phyloP scores from a whole-genome alignment of 2,113 vertebrate genomes.

The Bothrops jararaca region DNA sequence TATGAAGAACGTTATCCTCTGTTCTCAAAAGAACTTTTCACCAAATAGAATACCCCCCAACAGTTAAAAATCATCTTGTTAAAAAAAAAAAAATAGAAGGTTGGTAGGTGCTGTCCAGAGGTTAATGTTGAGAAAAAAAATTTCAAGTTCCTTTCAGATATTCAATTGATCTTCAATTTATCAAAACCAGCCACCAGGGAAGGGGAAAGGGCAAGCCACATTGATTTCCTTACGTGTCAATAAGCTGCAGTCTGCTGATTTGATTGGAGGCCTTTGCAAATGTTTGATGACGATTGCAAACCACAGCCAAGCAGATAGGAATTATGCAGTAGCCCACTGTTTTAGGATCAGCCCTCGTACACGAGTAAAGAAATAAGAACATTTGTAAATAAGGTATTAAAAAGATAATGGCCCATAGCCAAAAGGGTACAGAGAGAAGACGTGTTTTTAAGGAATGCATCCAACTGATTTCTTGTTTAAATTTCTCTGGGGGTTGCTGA shows the following conservation, averaged over 20 bases:
- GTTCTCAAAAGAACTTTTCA: conserved; percentile 50
- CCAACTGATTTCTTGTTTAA: conserved; percentile 68
- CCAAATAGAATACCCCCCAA: conserved; percentile 33
- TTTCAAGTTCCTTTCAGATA: conserved; percentile 60
- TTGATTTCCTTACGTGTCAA: conserved; percentile 78
- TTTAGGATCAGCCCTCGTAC: conserved; percentile 90
- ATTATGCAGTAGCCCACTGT: conserved; percentile 94
- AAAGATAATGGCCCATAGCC: conserved; percentile 89
- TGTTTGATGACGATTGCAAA: conserved; percentile 88
- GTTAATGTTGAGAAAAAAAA: conserved; percentile 56
- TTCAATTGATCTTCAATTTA: conserved; percentile 57
- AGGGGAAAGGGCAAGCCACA: conserved; percentile 32
- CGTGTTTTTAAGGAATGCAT: conserved; percentile 76
- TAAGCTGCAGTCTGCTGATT: conserved; percentile 85
- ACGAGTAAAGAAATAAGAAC: conserved; percentile 97
- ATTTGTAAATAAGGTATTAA: conserved; percentile 93
- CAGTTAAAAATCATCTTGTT: conserved; percentile 48
- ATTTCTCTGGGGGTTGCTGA: conserved; percentile 74
- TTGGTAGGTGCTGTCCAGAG: conserved; percentile 52
- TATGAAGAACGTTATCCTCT: conserved; percentile 57
- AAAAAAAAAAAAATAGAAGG: conserved; percentile 57
- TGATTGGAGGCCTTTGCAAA: conserved; percentile 86
- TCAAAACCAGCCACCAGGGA: conserved; percentile 26
- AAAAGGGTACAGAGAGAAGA: conserved; percentile 85
- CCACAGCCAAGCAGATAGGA: conserved; percentile 88